Evolutionary conservation across 2,113 vertebrate species (phyloP), one percentile per base, ranked within the genome.

Genomic region (Myotis brandtii): DNA sequence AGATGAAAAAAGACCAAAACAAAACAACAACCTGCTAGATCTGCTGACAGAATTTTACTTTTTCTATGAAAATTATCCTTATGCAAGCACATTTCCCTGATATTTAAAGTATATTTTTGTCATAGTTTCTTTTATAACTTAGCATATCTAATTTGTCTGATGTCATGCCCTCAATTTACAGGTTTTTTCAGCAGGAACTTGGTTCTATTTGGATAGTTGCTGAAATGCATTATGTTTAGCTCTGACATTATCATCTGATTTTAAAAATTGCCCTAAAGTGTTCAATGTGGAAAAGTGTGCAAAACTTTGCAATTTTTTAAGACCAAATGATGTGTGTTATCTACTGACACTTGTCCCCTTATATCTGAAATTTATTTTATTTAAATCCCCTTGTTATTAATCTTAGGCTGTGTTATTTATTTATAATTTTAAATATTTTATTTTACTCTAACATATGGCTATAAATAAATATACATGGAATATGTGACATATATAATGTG

Each of bases 161-260:
- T 67, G 54, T 37, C 54, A 75, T 80, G 87, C 40, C 80, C 64
- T 96, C 88, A 82, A 87, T 94, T 92, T 96, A 9, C 17, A 89
- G 32, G 25, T 34, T 30, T 84, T 25, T 92, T 89, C 73, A 84
- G 12, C 75, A 54, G 43, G 18, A 86, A 64, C 23, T 64, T 86
- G 11, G 37, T 9, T 93, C 20, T 92, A 48, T 96, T 95, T 92
- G 40, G 21, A 69, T 30, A 62, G 5, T 20, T 70, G 25, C 14
- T 72, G 5, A 20, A 82, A 48, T 46, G 4, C 5, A 40, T 46
- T 87, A 20, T 73, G 9, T 13, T 91, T 93, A 52, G 27, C 14
- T 50, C 27, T 86, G 83, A 89, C 56, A 56, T 14, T 54, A n/a
- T 56, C 88, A 18, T 67, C 54, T 85, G 6, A 67, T 86, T 56